phyloP scores from a whole-genome alignment of 2,113 vertebrate species.

The Prunella fulvescens region DNA sequence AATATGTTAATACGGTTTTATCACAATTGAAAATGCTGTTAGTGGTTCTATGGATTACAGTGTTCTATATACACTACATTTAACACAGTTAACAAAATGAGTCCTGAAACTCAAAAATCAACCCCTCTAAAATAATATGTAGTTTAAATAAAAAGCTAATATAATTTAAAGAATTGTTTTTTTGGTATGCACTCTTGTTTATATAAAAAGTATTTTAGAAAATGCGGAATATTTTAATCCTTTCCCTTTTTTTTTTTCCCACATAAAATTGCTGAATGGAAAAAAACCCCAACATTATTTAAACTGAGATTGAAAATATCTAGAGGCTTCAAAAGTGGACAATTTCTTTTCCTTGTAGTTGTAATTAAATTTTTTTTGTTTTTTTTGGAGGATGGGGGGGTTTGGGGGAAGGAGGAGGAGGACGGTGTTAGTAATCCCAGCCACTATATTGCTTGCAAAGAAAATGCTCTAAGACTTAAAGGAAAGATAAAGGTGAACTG shows the following conservation, averaged over 20 bases:
- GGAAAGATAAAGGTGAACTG: not conserved
- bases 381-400: not conserved
- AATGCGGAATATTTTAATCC: not conserved
- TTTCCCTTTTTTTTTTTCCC: not conserved
- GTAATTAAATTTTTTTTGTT: not conserved
- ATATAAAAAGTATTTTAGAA: not conserved
- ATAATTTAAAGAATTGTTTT: not conserved
- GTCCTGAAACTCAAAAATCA: constrained; percentile 1
- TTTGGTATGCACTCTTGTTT: not conserved
- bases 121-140: not conserved
- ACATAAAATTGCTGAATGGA: not conserved
- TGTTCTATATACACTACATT: not conserved
- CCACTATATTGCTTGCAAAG: not conserved
- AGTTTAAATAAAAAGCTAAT: not conserved
- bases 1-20: constrained; percentile 42
- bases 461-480: not conserved
- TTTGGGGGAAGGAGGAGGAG: not conserved
- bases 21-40: constrained; percentile 31
- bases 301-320: constrained; percentile 4
- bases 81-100: not conserved
- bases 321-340: not conserved
- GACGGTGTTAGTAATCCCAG: not conserved
- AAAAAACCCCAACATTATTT: not conserved
- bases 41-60: not conserved
- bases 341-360: not conserved